Base-by-base conservation (phyloP, 2,888 invertebrate genomes). In the Drosophila diplacantha region DNA sequence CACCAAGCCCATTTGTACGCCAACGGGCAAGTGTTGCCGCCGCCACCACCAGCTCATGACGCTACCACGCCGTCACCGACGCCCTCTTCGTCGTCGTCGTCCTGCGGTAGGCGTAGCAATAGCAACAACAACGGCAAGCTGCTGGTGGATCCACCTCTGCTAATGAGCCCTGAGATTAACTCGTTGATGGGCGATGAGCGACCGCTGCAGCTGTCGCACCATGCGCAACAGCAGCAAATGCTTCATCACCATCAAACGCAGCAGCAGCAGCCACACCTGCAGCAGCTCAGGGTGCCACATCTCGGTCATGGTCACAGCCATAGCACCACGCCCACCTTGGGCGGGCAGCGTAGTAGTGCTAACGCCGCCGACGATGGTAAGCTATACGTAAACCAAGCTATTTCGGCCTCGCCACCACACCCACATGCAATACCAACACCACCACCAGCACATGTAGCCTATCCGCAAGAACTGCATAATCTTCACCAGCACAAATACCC, bases 81-180 rank as follows among this genome's bases (percentile, higher is more conserved):
- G 32, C 75, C 81, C 5, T 81, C 84, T 9, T 84, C 76, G 0
- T 79, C 82, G 0, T 74, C 82, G 0, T 71, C 82, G 12, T 81
- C 81, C 1, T 75, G 77, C 43, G 84, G 84, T 7, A 62, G 81
- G 11, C 74, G 74, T 34, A 73, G 84, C 63, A 71, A 49, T n/a
- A 69, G 52, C 53, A 73, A 50, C 50, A 73, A 53, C 18, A 66
- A 51, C 16, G 59, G 51, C 52, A 71, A 83, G 18, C 35, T 86
- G 61, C 72, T 81, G 3, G 75, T 86, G 56, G 87, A 88, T 61
- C 82, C 71, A 6, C 89, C 91, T 55, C 89, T 91, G 67, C 90
- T 91, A 47, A 89, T 91, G 78, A 91, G 91, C 74, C 91, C 91
- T 59, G 93, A 93, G 86, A 91, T 93, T 46, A 93, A 93, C 89